Percentiles rank a stretch among this genome's conserved stretches.
phyloP scores from a whole-genome alignment of 1,140 invertebrate genomes.

The Hetaerina americana region DNA sequence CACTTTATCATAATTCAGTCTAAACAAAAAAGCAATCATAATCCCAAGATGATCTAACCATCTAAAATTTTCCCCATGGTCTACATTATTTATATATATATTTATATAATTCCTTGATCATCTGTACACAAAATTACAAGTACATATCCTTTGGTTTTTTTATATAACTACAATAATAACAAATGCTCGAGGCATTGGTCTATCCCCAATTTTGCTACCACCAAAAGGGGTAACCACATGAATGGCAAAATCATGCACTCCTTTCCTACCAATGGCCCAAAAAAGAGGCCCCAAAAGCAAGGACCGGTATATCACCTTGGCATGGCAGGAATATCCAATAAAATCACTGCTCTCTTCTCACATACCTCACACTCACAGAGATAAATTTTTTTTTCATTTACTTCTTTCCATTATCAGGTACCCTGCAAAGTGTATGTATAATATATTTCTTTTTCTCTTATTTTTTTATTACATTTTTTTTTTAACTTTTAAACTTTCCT shows the following conservation, averaged over 20 bases:
- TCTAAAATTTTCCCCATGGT: not conserved
- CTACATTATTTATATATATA: not conserved
- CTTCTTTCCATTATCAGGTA: too few species aligned
- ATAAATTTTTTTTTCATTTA: too few species aligned
- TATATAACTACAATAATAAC: not conserved
- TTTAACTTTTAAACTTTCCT: not conserved
- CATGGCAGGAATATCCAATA: not conserved
- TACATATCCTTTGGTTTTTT: not conserved
- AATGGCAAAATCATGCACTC: not conserved
- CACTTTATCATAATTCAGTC: not conserved
- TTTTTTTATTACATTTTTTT: not conserved
- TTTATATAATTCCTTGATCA: not conserved
- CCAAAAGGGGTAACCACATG: not conserved
- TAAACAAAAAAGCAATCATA: not conserved
- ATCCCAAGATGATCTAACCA: not conserved
- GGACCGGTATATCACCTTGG: not conserved
- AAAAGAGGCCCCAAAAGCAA: not conserved
- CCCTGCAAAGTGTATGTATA: not conserved
- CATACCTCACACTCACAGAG: too few species aligned
- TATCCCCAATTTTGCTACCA: not conserved
- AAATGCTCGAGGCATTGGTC: not conserved
- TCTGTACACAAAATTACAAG: not conserved
- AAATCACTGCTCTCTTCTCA: not conserved
- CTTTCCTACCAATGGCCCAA: not conserved
- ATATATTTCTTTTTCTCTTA: not conserved